These are phyloP conservation scores for Allobates femoralis DNA, from an alignment of 2,797 vertebrate species.

Conservation along the genomic window DNA sequence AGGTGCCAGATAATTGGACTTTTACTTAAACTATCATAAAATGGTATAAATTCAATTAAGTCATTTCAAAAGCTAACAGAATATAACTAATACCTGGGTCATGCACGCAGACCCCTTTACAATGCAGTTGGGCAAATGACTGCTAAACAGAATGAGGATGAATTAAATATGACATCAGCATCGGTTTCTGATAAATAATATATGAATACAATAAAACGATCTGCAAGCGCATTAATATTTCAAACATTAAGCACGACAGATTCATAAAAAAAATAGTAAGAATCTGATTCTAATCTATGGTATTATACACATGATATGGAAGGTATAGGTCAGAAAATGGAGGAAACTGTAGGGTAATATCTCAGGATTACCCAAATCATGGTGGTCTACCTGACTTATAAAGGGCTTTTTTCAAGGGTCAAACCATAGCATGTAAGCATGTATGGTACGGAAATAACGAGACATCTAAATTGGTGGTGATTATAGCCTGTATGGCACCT, in stretches of 20 bases:
- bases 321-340: neutral
- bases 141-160: neutral
- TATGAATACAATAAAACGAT: slow-evolving; percentile 28
- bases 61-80: neutral
- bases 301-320: neutral
- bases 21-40: neutral
- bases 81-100: neutral
- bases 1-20: neutral
- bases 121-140: neutral
- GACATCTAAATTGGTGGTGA: no score
- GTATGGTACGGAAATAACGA: no score
- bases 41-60: neutral
- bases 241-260: neutral
- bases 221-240: slow-evolving; percentile 37
- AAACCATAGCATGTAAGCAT: no score
- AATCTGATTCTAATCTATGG: neutral
- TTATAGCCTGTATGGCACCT: no score
- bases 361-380: no score
- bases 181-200: slow-evolving; percentile 10
- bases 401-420: no score
- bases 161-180: slow-evolving; percentile 40
- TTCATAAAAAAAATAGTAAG: neutral
- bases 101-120: neutral
- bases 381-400: no score
- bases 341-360: neutral